Evolutionary conservation across 2,797 vertebrate genomes (phyloP).

Genomic region (Characodon lateralis): DNA sequence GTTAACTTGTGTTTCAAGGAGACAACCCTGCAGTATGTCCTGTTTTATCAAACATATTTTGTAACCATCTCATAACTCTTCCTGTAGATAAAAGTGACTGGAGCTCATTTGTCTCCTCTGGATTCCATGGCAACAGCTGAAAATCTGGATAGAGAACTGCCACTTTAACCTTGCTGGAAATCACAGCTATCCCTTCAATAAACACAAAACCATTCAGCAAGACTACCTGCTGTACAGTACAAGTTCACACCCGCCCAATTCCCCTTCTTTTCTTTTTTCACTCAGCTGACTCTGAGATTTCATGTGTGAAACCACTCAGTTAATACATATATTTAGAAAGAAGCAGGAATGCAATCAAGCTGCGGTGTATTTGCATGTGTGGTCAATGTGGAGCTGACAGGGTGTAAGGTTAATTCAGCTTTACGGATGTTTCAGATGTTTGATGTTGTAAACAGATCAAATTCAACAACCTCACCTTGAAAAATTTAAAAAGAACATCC

Average conservation of each 20-base stretch:
- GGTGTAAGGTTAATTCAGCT: constrained; percentile 59
- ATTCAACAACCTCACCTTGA: background rate
- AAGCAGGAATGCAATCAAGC: constrained; percentile 23
- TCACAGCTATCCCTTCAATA: constrained; percentile 51
- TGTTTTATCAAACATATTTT: constrained; percentile 32
- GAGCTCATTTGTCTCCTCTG: constrained; percentile 56
- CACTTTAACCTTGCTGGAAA: constrained; percentile 59
- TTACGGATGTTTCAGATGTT: constrained; percentile 38
- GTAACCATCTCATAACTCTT: constrained; percentile 37
- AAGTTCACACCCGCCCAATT: constrained; percentile 23
- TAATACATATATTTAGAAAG: constrained; percentile 51
- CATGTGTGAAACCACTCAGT: constrained; percentile 46
- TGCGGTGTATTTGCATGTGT: constrained; percentile 19
- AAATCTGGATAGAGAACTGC: constrained; percentile 51
- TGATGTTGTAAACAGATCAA: background rate
- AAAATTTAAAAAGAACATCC: background rate
- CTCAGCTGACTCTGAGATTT: constrained; percentile 31
- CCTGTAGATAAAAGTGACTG: constrained; percentile 46
- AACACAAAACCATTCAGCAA: constrained; percentile 42
- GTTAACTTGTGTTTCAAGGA: constrained; percentile 5
- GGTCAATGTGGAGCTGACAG: constrained; percentile 39
- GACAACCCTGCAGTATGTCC: constrained; percentile 13
- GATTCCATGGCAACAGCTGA: constrained; percentile 70
- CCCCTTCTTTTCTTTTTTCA: constrained; percentile 13
- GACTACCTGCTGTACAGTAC: constrained; percentile 43